These are phyloP conservation scores for Nannoperca obscura DNA, from an alignment of 2,797 vertebrate species.

Conservation along the genomic window DNA sequence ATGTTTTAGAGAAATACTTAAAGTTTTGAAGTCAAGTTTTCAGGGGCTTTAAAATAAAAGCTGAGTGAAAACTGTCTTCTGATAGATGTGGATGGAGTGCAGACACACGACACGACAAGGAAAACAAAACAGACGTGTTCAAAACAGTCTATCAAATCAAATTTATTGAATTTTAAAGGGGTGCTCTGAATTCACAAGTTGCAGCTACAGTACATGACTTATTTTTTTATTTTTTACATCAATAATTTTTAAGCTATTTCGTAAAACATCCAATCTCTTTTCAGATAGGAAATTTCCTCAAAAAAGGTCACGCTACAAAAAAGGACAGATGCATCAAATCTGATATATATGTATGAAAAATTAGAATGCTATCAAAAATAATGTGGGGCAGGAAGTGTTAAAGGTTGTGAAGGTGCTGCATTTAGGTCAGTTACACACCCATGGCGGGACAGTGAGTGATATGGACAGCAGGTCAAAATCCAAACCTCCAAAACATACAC, in stretches of 20 bases:
- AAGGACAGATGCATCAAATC: constrained; percentile 75
- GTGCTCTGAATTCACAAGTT: constrained; percentile 84
- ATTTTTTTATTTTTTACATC: constrained; percentile 11
- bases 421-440: constrained; percentile 58
- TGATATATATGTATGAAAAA: constrained; percentile 80
- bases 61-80: background rate
- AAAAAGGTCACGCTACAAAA: constrained; percentile 72
- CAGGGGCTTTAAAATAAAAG: background rate
- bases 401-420: constrained; percentile 76
- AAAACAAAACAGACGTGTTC: constrained; percentile 52
- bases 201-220: constrained; percentile 80
- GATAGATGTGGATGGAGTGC: background rate
- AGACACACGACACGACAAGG: constrained; percentile 6
- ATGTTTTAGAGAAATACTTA: background rate
- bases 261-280: constrained; percentile 73
- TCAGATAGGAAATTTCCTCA: constrained; percentile 70
- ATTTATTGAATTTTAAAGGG: constrained; percentile 85
- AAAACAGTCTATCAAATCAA: constrained; percentile 84
- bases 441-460: constrained; percentile 45
- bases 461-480: constrained; percentile 41
- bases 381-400: constrained; percentile 79
- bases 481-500: constrained; percentile 50
- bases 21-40: background rate
- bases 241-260: constrained; percentile 67
- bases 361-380: constrained; percentile 83